Conservation (phyloP, 2,888 invertebrate species). For the Achlya flavicornis region DNA sequence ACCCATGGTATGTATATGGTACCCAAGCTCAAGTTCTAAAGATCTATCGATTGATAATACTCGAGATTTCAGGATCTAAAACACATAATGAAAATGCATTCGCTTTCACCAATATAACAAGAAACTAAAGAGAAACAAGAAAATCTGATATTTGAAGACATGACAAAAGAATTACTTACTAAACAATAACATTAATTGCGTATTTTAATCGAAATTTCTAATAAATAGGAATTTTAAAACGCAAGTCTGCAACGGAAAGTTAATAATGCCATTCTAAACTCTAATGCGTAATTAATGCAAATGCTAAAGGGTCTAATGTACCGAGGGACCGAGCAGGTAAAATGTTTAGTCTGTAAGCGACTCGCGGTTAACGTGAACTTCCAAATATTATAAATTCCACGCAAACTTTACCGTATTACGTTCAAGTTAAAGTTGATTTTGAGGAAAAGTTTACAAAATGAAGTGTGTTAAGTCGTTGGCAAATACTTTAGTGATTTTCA, state of each 20-base stretch:
- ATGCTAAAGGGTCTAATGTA: conserved; percentile 65
- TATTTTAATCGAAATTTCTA: background rate
- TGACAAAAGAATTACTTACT: too few species aligned
- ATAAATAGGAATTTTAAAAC: conserved; percentile 25
- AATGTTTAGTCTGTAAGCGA: conserved; percentile 57
- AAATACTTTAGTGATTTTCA: conserved; percentile 17
- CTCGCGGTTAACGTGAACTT: conserved; percentile 35
- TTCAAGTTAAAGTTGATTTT: conserved; percentile 32
- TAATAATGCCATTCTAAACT: conserved; percentile 69
- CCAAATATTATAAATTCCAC: conserved; percentile 42
- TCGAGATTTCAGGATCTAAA: too few species aligned
- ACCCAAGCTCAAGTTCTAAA: too few species aligned
- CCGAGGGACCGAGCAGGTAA: conserved; percentile 61
- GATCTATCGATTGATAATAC: too few species aligned
- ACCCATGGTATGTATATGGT: too few species aligned
- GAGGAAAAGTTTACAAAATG: conserved; percentile 31
- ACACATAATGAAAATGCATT: too few species aligned
- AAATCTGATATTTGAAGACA: too few species aligned
- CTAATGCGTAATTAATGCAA: conserved; percentile 74
- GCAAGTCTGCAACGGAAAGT: conserved; percentile 44
- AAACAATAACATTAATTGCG: too few species aligned
- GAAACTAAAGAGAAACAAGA: too few species aligned
- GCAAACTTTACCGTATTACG: conserved; percentile 32
- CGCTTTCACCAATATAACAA: too few species aligned
- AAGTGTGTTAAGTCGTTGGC: conserved; percentile 23